These are phyloP conservation scores for Scaeva pyrastri DNA, from an alignment of 2,888 invertebrate species.

Conservation along the genomic window DNA sequence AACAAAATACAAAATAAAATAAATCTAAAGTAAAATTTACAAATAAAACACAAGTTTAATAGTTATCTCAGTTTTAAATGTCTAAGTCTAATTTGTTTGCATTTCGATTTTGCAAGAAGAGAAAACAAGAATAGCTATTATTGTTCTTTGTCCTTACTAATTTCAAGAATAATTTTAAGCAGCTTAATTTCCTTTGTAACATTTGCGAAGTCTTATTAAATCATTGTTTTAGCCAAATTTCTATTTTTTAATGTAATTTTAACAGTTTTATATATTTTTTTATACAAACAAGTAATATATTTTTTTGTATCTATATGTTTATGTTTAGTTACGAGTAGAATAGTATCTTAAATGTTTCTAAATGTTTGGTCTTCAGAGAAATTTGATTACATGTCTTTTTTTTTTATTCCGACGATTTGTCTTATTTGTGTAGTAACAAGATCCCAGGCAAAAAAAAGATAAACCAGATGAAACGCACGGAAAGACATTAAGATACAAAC, in stretches of 20 bases:
- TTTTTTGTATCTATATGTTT: constrained; percentile 25
- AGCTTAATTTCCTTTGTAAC: constrained; percentile 57
- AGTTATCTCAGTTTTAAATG: constrained; percentile 53
- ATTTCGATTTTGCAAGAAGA: constrained; percentile 46
- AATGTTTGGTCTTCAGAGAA: background rate
- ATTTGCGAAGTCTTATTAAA: constrained; percentile 63
- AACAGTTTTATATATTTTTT: constrained; percentile 60
- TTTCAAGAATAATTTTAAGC: constrained; percentile 56
- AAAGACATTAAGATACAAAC: too few relatives aligned
- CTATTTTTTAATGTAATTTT: constrained; percentile 46
- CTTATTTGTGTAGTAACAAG: constrained; percentile 31
- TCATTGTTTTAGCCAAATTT: constrained; percentile 69
- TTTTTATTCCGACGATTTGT: constrained; percentile 1
- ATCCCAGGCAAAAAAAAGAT: too few relatives aligned
- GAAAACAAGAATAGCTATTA: background rate
- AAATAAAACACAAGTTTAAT: constrained; percentile 52
- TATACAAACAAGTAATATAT: constrained; percentile 54
- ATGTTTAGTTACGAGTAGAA: constrained; percentile 19
- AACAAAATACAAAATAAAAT: background rate
- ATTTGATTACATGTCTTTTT: background rate
- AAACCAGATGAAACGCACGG: too few relatives aligned
- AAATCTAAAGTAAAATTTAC: constrained; percentile 33
- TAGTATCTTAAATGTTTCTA: constrained; percentile 2
- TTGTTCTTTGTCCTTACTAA: constrained; percentile 24
- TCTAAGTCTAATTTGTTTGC: constrained; percentile 48